Base-by-base conservation (phyloP, 2,888 invertebrate species). In the Campoplex capitator region DNA sequence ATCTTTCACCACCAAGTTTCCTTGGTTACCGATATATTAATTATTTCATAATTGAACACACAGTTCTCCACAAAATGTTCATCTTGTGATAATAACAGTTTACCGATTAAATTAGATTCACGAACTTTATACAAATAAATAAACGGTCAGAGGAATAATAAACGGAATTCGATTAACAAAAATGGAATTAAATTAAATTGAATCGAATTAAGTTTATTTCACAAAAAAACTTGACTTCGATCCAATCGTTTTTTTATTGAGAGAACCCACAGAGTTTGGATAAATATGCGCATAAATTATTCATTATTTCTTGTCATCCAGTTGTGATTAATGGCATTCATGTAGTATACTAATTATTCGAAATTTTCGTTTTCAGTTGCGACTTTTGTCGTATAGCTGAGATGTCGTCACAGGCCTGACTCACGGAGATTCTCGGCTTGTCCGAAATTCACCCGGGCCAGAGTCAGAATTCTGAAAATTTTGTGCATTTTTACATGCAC, bases 11-110 rank as follows among this genome's bases (percentile, higher is more conserved):
- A 18, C 48, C 48, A 51, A 77, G 74, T 78, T 81, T 77, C 67
- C 54, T 77, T 70, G 78, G 81, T 82, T 82, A 45, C 78, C 70
- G 62, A 84, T 87, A 82, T 84, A 78, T 84, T 87, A 81, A 82
- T 84, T 87, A 79, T 84, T 84, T 62, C 73, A 67, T 54, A 32
- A 38, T 54, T 23, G 51, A 35, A 78, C 23, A 23, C 23, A 38
- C 73, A 56, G 32, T 68, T 70, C 62, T 42, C 35, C 45, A 74
- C 56, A 18, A 54, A n/a, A 42, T 56, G 16, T 28, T 18, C n/a
- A 48, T 45, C 32, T 48, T 3, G 32, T 32, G 28, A 0, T 32
- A 4, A 23, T 76, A 45, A 38, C 28, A 32, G 32, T 13, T 16
- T 23, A 28, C 74, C n/a, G 18, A 2, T 28, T 18, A 42, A 73